phyloP scores from a whole-genome alignment of 2,113 vertebrate species.

The Silurus meridionalis region DNA sequence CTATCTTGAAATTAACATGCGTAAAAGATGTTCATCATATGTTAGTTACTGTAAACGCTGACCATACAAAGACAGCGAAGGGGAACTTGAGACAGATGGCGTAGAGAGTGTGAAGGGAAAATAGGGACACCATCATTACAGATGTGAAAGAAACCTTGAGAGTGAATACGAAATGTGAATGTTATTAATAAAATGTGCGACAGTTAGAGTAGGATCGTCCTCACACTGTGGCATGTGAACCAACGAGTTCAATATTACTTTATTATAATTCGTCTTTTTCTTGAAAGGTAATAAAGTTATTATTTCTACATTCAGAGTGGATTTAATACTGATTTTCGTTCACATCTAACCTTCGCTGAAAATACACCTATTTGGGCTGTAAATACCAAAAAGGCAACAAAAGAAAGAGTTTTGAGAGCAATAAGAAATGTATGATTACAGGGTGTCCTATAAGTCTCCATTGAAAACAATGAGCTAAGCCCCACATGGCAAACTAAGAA shows the following conservation, averaged over 20 bases:
- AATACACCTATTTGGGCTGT: no score
- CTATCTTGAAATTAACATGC: not conserved
- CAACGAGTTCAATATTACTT: conserved; percentile 15
- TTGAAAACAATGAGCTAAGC: no score
- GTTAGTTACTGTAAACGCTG: not conserved
- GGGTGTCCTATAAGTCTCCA: no score
- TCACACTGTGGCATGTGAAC: conserved; percentile 15
- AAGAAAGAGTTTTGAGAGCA: no score
- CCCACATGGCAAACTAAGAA: no score
- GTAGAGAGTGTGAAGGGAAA: not conserved
- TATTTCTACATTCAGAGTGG: not conserved
- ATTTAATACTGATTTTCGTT: not conserved
- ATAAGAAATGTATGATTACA: no score
- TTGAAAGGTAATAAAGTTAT: not conserved
- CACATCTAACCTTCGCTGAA: not conserved
- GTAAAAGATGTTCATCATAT: no score
- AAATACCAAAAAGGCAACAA: no score
- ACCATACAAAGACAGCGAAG: not conserved
- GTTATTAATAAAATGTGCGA: not conserved
- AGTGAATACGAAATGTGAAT: not conserved
- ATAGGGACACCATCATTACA: not conserved
- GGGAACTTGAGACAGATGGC: not conserved
- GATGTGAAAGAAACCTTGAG: not conserved
- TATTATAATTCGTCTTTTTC: conserved; percentile 4
- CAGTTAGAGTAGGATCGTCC: not conserved